These are phyloP conservation scores for Sitophilus oryzae DNA, from an alignment of 1,140 invertebrate species.

Conservation along the genomic window DNA sequence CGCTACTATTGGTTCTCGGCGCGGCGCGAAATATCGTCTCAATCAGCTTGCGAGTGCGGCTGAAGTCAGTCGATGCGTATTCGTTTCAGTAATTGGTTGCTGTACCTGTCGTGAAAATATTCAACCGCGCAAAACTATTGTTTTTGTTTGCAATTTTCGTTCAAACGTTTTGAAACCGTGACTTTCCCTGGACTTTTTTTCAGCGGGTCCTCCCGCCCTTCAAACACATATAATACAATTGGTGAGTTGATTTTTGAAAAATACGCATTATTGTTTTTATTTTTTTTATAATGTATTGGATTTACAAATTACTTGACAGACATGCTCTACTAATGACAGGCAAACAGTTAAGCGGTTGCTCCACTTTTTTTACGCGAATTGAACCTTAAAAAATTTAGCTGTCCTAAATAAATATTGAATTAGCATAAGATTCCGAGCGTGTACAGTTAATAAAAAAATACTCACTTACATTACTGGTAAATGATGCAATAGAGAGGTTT, in stretches of 20 bases:
- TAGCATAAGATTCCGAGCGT: too few relatives aligned
- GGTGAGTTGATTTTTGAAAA: too few relatives aligned
- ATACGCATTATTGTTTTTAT: neutral
- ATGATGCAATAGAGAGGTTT: slow-evolving; percentile 16
- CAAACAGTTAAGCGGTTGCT: slow-evolving; percentile 15
- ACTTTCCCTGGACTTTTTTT: slow-evolving; percentile 8
- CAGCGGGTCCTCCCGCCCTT: slow-evolving; percentile 8
- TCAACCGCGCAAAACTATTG: slow-evolving; percentile 14
- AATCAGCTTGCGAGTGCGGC: slow-evolving; percentile 16
- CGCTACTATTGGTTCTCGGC: slow-evolving; percentile 17
- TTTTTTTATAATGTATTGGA: slow-evolving; percentile 8
- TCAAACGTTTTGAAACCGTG: slow-evolving; percentile 13
- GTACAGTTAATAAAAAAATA: too few relatives aligned
- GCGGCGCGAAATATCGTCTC: slow-evolving; percentile 13
- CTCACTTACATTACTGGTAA: too few relatives aligned
- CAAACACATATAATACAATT: slow-evolving; percentile 8
- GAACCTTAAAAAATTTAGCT: too few relatives aligned
- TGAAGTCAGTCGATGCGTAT: slow-evolving; percentile 12
- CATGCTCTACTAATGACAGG: slow-evolving; percentile 18
- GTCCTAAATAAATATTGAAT: too few relatives aligned
- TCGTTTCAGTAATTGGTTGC: neutral
- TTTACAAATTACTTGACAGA: slow-evolving; percentile 2
- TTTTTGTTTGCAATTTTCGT: slow-evolving; percentile 17
- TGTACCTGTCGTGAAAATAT: neutral
- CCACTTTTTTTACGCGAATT: neutral